phyloP scores from a whole-genome alignment of 2,113 vertebrate species.

The Pollachius pollachius region DNA sequence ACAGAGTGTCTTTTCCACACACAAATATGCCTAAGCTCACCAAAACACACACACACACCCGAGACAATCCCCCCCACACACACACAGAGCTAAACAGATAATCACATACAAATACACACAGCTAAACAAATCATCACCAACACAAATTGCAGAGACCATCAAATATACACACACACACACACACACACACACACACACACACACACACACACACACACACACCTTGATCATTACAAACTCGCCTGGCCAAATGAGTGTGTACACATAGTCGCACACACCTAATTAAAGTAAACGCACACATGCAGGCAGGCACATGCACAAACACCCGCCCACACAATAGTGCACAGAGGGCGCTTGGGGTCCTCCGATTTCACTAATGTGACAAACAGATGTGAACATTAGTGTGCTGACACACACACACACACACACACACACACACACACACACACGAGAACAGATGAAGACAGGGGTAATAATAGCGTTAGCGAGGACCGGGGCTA shows the following conservation, averaged over 20 bases:
- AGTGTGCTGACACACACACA: slow-evolving; percentile 47
- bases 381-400: slow-evolving; percentile 27
- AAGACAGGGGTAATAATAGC: slow-evolving; percentile 23
- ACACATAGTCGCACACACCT: slow-evolving; percentile 6
- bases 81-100: not conserved
- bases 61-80: slow-evolving; percentile 11
- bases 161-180: slow-evolving; percentile 3
- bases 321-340: not conserved
- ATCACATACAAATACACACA: slow-evolving; percentile 6
- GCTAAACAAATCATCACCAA: slow-evolving; percentile 11
- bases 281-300: slow-evolving; percentile 1
- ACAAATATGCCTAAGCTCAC: not conserved
- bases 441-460: slow-evolving; percentile 32
- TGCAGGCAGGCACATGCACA: not conserved
- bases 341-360: not conserved
- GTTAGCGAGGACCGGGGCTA: slow-evolving; percentile 42
- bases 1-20: not conserved
- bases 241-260: too few relatives aligned
- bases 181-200: not conserved
- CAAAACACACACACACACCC: not conserved
- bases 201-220: slow-evolving; percentile 3
- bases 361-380: not conserved
- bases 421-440: slow-evolving; percentile 6
- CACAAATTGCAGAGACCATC: slow-evolving; percentile 1
- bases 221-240: not conserved